Percentiles rank a stretch among this genome's conserved stretches.
These are phyloP conservation scores for Adela reaumurella DNA, from an alignment of 2,888 invertebrate genomes.

Conservation along the genomic window DNA sequence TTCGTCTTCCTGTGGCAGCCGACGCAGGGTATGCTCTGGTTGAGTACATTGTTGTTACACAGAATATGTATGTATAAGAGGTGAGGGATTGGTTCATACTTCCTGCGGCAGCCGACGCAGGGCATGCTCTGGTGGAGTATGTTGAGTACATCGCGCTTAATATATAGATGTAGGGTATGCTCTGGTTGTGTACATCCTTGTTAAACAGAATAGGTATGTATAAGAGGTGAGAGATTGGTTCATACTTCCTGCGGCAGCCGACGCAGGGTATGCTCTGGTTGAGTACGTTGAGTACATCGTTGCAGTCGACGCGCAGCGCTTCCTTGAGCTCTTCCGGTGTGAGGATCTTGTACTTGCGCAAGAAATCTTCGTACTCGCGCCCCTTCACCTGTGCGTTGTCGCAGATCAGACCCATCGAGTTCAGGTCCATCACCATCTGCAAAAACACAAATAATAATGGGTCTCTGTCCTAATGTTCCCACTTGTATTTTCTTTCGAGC, in stretches of 20 bases:
- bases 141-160: constrained; percentile 76
- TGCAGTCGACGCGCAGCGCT: constrained; percentile 78
- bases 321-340: constrained; percentile 72
- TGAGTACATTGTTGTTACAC: no score
- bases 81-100: no score
- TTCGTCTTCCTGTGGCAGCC: constrained; percentile 93
- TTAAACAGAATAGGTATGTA: no score
- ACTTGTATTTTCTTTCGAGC: no score
- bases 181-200: no score
- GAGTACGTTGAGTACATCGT: constrained; percentile 78
- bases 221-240: no score
- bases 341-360: constrained; percentile 75
- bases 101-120: constrained; percentile 90
- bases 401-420: constrained; percentile 78
- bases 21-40: no score
- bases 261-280: constrained; percentile 93
- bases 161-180: no score
- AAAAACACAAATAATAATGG: constrained; percentile 25
- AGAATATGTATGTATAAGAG: no score
- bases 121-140: constrained; percentile 88
- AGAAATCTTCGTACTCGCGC: constrained; percentile 82
- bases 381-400: constrained; percentile 77
- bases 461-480: background rate
- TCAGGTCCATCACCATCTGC: constrained; percentile 92
- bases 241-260: constrained; percentile 91